Evolutionary conservation across 1,140 invertebrate species (phyloP), one percentile per base, ranked within the genome.

Genomic region (Halesus radiatus): DNA sequence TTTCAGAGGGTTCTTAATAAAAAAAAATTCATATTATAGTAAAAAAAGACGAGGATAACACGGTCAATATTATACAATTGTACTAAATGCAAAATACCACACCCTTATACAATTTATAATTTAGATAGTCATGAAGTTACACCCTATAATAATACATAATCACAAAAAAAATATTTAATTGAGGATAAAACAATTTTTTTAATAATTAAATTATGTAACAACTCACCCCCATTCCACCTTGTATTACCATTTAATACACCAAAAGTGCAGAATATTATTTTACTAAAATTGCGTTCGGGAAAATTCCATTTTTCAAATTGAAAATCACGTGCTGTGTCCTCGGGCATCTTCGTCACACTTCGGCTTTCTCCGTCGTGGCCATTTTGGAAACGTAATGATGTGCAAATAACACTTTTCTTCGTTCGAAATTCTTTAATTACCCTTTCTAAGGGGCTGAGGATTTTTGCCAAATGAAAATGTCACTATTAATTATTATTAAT

Each of bases 271-370:
- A 23, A 60, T 18, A 56, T 23, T 7, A 60, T 0, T 8, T 23
- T 23, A 60, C 56, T 18, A 22, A 20, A n/a, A 60, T 23, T 7
- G 18, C 3, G 56, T 45, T 37, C 37, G 8, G 37, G 37, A 45
- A 45, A 60, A 18, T 60, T 60, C 20, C 8, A 60, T 23, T 23
- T 60, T 60, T 23, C 18, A 23, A 60, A 3, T 45, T 45, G 37
- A 18, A 56, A n/a, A 56, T 56, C 54, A 60, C 56, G 56, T 22
- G n/a, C n/a, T 15, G 56, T 3, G 56, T 87, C 81, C 84, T 84
- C 70, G 82, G 62, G 45, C 29, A 77, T 60, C 60, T 18, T 20
- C 32, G 18, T 37, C 15, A 20, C 66, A 70, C 45, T 70, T 70
- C 45, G 66, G 66, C 66, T 10, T 23, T 70, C 66, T 70, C 45